phyloP scores from a whole-genome alignment of 2,888 invertebrate genomes.

The Bembecia ichneumoniformis region DNA sequence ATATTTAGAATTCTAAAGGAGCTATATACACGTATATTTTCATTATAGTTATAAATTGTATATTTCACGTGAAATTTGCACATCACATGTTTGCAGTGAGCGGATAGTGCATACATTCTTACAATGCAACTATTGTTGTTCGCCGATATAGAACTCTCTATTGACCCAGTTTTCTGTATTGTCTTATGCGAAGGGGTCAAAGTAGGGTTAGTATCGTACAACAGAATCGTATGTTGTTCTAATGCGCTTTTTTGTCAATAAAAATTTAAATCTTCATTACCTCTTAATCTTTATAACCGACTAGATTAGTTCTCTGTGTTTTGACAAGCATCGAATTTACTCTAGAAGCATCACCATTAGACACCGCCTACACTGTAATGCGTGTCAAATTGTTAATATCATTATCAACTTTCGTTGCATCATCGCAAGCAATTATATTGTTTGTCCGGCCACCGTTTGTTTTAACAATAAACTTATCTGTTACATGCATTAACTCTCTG shows the following conservation, averaged over 20 bases:
- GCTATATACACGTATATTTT: too few relatives aligned
- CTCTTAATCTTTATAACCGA: too few relatives aligned
- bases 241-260: too few relatives aligned
- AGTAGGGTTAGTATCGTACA: too few relatives aligned
- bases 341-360: slow-evolving; percentile 22
- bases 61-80: too few relatives aligned
- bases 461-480: slow-evolving; percentile 55
- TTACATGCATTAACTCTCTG: slow-evolving; percentile 38
- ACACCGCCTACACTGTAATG: slow-evolving; percentile 54
- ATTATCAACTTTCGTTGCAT: slow-evolving; percentile 68
- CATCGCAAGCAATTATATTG: slow-evolving; percentile 48
- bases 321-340: slow-evolving; percentile 32
- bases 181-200: slow-evolving; percentile 3
- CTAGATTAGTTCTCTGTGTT: too few relatives aligned
- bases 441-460: slow-evolving; percentile 44
- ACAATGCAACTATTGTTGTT: neutral
- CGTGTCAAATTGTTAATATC: slow-evolving; percentile 64
- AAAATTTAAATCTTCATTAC: too few relatives aligned
- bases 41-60: too few relatives aligned
- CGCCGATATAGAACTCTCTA: slow-evolving; percentile 20
- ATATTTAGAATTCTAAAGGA: too few relatives aligned
- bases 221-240: too few relatives aligned
- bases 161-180: slow-evolving; percentile 42
- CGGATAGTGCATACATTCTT: neutral
- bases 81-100: neutral